phyloP scores from a whole-genome alignment of 2,113 vertebrate species.

The Trogon melanurus region DNA sequence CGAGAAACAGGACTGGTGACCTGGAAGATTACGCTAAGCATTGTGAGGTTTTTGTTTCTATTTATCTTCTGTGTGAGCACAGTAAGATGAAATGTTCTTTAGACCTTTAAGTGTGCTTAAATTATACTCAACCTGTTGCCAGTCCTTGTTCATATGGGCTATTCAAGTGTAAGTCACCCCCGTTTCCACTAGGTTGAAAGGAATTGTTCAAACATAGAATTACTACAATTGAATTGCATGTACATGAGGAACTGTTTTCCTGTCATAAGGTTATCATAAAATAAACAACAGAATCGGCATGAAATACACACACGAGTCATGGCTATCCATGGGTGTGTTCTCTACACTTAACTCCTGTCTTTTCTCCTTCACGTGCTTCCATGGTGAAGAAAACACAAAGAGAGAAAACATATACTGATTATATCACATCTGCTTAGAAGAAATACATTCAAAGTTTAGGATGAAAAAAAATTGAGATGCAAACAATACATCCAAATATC shows the following conservation, averaged over 20 bases:
- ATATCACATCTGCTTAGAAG: neutral
- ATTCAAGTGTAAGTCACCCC: neutral
- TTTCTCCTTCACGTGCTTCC: neutral
- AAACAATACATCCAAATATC: neutral
- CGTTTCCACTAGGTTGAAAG: neutral
- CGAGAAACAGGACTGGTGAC: neutral
- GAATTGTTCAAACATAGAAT: constrained; percentile 15
- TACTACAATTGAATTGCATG: neutral
- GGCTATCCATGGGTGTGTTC: neutral
- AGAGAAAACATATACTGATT: neutral
- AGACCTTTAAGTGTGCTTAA: neutral
- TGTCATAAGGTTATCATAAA: constrained; percentile 45
- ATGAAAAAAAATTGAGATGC: neutral
- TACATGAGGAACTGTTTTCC: constrained; percentile 19
- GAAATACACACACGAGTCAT: neutral
- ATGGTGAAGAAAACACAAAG: neutral
- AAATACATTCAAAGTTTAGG: neutral
- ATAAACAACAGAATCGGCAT: neutral
- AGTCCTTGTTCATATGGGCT: neutral
- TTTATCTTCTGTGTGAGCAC: neutral
- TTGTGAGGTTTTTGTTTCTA: neutral
- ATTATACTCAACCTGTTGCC: neutral
- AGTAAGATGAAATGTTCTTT: constrained; percentile 12
- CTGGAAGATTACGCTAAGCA: neutral
- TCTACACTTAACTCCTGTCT: neutral